phyloP scores from a whole-genome alignment of 2,888 invertebrate genomes.

The Microplitis deprimator region DNA sequence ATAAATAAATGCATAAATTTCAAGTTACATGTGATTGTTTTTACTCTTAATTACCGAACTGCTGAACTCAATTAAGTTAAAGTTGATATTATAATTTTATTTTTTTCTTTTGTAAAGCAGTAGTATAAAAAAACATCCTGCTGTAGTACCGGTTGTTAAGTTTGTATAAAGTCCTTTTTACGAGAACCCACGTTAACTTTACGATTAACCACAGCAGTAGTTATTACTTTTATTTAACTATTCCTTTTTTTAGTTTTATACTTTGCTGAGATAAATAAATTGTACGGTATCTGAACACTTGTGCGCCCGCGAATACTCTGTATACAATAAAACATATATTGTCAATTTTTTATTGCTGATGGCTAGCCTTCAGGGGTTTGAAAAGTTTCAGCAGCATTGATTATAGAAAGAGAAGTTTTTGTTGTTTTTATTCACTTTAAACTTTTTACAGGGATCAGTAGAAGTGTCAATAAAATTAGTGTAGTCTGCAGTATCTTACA shows the following conservation, averaged over 20 bases:
- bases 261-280: conserved; percentile 23
- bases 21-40: too few relatives aligned
- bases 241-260: background rate
- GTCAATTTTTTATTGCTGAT: conserved; percentile 12
- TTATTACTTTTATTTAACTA: background rate
- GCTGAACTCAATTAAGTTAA: background rate
- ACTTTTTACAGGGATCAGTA: conserved; percentile 19
- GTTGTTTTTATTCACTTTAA: conserved; percentile 32
- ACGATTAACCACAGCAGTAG: conserved; percentile 49
- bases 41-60: conserved; percentile 22
- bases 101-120: conserved; percentile 1
- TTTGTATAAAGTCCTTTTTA: conserved; percentile 51
- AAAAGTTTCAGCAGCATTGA: conserved; percentile 24
- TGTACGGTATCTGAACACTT: conserved; percentile 4
- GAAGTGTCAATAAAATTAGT: conserved; percentile 34
- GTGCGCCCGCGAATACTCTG: background rate
- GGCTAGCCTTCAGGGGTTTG: conserved; percentile 19
- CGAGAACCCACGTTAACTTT: conserved; percentile 52
- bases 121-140: conserved; percentile 48
- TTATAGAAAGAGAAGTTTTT: conserved; percentile 7
- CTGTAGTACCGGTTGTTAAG: conserved; percentile 50
- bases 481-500: conserved; percentile 15
- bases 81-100: background rate
- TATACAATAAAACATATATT: conserved; percentile 14
- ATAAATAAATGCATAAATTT: too few relatives aligned